Base-by-base conservation (phyloP, 2,113 vertebrate genomes). In the Corythaeola cristata region DNA sequence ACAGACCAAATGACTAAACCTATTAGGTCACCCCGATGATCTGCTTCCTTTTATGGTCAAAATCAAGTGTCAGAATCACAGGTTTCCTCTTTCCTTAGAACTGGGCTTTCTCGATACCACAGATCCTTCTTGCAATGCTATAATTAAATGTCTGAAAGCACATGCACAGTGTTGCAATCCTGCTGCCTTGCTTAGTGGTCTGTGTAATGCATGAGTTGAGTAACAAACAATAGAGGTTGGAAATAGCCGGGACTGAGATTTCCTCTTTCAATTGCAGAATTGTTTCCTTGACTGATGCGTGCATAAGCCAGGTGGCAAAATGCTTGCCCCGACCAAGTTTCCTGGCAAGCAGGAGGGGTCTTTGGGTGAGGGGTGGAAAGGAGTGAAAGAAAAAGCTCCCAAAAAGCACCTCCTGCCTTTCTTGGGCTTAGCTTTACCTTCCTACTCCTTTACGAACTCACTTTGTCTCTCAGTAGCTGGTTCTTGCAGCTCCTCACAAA, bases 81-180 rank as follows among this genome's bases (percentile, higher is more conserved):
- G 91, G 71, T 96, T 98, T 98, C 97, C 96, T 97, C 96, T 96
- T 97, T 97, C 90, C 69, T 96, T 85, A 84, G 91, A 97, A 97
- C 81, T 94, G 62, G 27, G 64, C 59, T 96, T 96, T 96, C 76
- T 95, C 2, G 71, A 50, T 90, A 95, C 62, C 91, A 76, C 84
- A 69, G 66, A 88, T 96, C 80, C 56, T 82, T 90, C 87, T 96
- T 89, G 77, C 74, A 82, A 55, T 52, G 93, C 97, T 98, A 97
- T 97, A 98, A 98, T 98, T 96, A 98, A 97, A 74, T 93, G 90
- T 96, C 92, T 91, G 89, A 96, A 92, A 95, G 90, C 94, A 96
- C 91, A 97, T 95, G 93, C 92, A 91, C 5, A 59, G 68, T 97
- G 96, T 97, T 92, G 97, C 96, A 98, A 97, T 97, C 93, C 41